Evolutionary conservation across 2,888 invertebrate genomes (phyloP), one percentile per base, ranked within the genome.

Genomic region (Dione vanillae): DNA sequence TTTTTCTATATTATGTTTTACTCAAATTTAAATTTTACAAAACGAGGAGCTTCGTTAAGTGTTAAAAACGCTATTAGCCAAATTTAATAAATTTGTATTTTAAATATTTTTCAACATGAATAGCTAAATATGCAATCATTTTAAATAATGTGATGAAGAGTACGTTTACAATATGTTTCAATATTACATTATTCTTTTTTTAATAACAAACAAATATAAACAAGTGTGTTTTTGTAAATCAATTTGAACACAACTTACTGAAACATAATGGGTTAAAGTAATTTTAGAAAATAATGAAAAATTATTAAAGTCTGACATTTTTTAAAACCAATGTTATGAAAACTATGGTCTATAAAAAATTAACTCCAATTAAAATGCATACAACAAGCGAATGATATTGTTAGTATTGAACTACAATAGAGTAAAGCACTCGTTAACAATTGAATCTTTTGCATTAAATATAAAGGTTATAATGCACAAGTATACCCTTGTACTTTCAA

Each of bases 381-480:
- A 65, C 35, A 52, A 66, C 43, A 66, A 66, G 45, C 41, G 54
- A 56, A 56, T 27, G 41, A 54, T 37, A 35, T 45, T 66, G 43
- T 41, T 56, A 35, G 54, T 51, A 19, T 56, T n/a, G 35, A 56
- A 66, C 41, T 64, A 74, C 64, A 72, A 71, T 65, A 54, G 52
- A 52, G 37, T 51, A 71, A 74, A 47, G 47, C 47, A 66, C 19
- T 65, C 64, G 65, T 67, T 65, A 54, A 47, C 67, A 71, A 71
- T 69, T 61, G n/a, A n/a, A 67, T 69, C 61, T 73, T 40, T 54
- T 65, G 9, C 45, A 45, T 40, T 27, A 40, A 47, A 62, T 51
- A 69, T 58, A 71, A 67, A 65, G 65, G 56, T 71, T 45, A 69
- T 71, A 73, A 52, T 73, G 61, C 56, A 73, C 62, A 51, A 62